Conservation (phyloP, 2,888 invertebrate genomes). For the Copidosoma aretas region DNA sequence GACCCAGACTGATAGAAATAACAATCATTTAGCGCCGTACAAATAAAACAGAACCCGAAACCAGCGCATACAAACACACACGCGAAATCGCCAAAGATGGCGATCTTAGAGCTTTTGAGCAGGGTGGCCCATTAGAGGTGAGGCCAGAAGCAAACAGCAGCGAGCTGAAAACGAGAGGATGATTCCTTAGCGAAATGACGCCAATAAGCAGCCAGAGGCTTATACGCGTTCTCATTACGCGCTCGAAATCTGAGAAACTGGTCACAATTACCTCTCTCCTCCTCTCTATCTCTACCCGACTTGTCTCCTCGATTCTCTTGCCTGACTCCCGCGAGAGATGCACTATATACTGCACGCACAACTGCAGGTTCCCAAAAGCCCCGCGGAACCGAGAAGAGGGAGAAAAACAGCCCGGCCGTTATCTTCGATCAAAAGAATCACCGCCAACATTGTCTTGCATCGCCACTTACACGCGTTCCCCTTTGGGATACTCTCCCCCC, state of each 20-base stretch:
- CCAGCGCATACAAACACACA: not conserved
- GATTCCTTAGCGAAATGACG: conserved; percentile 39
- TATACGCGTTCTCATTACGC: conserved; percentile 39
- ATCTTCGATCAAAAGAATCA: conserved; percentile 43
- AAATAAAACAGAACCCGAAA: not conserved
- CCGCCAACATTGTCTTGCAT: conserved; percentile 40
- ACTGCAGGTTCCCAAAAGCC: no score
- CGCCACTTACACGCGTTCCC: conserved; percentile 12
- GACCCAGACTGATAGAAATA: not conserved
- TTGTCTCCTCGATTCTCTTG: no score
- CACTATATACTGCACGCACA: no score
- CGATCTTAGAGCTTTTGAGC: conserved; percentile 14
- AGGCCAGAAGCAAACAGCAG: not conserved
- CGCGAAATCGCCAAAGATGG: not conserved
- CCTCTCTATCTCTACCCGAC: conserved; percentile 1
- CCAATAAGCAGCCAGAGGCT: conserved; percentile 35
- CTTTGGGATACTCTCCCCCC: not conserved
- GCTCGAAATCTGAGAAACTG: conserved; percentile 42
- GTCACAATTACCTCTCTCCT: conserved; percentile 35
- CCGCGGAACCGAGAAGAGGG: not conserved
- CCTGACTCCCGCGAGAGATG: no score
- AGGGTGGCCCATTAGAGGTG: conserved; percentile 38
- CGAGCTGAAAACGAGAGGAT: conserved; percentile 26
- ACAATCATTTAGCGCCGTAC: not conserved
- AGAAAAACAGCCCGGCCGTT: conserved; percentile 24